Base-by-base conservation (phyloP, 2,888 invertebrate species). In the Drosophila flavopinicola region DNA sequence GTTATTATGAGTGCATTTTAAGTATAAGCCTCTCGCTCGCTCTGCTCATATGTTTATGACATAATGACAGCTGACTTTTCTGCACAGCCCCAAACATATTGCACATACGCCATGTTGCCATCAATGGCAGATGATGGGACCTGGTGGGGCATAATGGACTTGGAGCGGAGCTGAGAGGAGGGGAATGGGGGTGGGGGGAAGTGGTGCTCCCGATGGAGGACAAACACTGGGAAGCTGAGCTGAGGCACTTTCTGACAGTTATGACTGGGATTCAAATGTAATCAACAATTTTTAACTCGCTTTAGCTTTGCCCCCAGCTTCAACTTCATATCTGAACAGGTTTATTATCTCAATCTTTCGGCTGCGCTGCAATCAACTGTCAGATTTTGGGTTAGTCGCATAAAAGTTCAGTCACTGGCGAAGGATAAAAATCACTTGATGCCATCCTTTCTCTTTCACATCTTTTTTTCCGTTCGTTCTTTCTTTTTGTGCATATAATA, bases 231-330 rank as follows among this genome's bases (percentile, higher is more conserved):
- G 20, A 39, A 47, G 39, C 67, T 42, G 60, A 52, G 63, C 35
- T 54, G 61, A 66, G 58, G 38, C 60, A 78, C 71, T 76, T 70
- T 75, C 67, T 85, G 82, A 85, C 82, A 85, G 66, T 85, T 76
- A 85, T 83, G 86, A 83, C 84, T 79, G 74, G 68, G 86, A 79
- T 83, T 85, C 84, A 83, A 85, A 85, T 83, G 86, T 79, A 85
- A 83, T 76, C 84, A 83, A 75, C 73, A 63, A 71, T 63, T 78
- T 71, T 73, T 51, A 79, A 67, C 68, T 69, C 63, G 57, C 67
- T 41, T 65, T 54, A 33, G 52, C 74, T 57, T 35, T 47, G 47
- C 60, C 58, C 17, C 30, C 44, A 42, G 42, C 49, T 48, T 57
- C 38, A 74, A 52, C 37, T 33, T 59, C 47, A 47, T 25, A 17